A percentile compares a stretch with the other conserved stretches of the same genome.
Evolutionary conservation across 1,140 invertebrate species (phyloP).

Genomic region (Heliconius congener): DNA sequence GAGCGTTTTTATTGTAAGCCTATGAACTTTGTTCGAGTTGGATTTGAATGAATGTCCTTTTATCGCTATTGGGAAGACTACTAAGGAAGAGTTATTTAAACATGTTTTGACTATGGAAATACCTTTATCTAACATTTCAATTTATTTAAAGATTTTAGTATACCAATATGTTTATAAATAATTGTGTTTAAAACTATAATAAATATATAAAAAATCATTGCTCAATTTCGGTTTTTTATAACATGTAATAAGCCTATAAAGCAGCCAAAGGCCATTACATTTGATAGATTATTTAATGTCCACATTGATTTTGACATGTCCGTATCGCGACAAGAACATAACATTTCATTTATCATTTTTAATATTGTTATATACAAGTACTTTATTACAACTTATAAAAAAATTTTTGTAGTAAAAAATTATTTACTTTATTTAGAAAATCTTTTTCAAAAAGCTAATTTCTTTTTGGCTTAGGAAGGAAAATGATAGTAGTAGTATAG

Average conservation of each 20-base stretch:
- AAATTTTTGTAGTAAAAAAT: too few species aligned
- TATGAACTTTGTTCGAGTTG: too few species aligned
- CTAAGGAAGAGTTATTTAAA: too few species aligned
- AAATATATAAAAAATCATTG: background rate
- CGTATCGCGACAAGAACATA: background rate
- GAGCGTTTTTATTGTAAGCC: too few species aligned
- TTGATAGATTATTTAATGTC: conserved; percentile 1
- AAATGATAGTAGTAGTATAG: too few species aligned
- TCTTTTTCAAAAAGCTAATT: too few species aligned
- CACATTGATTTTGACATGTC: background rate
- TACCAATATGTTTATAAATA: background rate
- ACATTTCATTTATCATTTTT: background rate
- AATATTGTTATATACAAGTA: background rate
- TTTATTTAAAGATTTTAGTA: background rate
- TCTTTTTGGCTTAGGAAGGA: too few species aligned
- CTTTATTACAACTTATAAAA: too few species aligned
- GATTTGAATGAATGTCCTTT: too few species aligned
- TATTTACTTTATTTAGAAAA: too few species aligned
- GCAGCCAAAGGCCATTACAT: background rate
- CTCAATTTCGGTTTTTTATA: background rate
- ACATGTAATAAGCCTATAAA: background rate
- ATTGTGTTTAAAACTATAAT: background rate
- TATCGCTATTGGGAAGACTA: too few species aligned
- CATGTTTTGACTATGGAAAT: too few species aligned
- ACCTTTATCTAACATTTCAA: background rate